These are phyloP conservation scores for Dromas ardeola DNA, from an alignment of 2,113 vertebrate species.

Conservation along the genomic window DNA sequence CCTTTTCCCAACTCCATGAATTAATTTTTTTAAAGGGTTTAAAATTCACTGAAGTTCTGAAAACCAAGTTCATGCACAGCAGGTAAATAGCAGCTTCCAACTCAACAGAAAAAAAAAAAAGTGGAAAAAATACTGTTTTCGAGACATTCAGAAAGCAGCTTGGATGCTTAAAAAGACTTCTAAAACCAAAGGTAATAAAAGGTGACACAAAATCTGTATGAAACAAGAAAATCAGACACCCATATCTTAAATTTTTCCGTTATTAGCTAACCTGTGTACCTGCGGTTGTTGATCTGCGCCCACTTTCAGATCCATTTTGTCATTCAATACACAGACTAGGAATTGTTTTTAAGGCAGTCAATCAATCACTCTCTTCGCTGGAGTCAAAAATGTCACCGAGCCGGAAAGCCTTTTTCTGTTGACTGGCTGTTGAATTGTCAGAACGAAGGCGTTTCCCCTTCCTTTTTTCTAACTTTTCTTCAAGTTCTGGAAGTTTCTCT, in stretches of 20 bases:
- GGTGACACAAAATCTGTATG: neutral
- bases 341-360: neutral
- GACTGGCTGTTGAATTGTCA: neutral
- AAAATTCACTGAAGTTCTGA: neutral
- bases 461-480: conserved; percentile 22
- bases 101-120: neutral
- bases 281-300: neutral
- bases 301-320: neutral
- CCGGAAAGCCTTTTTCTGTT: conserved; percentile 31
- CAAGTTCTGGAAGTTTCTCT: conserved; percentile 67
- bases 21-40: neutral
- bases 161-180: neutral
- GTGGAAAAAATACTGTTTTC: neutral
- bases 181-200: neutral
- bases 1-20: neutral
- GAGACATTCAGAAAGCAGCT: neutral
- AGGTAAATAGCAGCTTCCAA: neutral
- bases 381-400: conserved; percentile 71
- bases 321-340: neutral
- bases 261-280: neutral
- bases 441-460: accelerated
- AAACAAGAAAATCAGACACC: neutral
- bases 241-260: neutral
- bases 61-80: neutral
- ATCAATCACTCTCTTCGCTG: conserved; percentile 1